Base-by-base conservation (phyloP, 2,888 invertebrate genomes). In the Schizotus pectinicornis region DNA sequence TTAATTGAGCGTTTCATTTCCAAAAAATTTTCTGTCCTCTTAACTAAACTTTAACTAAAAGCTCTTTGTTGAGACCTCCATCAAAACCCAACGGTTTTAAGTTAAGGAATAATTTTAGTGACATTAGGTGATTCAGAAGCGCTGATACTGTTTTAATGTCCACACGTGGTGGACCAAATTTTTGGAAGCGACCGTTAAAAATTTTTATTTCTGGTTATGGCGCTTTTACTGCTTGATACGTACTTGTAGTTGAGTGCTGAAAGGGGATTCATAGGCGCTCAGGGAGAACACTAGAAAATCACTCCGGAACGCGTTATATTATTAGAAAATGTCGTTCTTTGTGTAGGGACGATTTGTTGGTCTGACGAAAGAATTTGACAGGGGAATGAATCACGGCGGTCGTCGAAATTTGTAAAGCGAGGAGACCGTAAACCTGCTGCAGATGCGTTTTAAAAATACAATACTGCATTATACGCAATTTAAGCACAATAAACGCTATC, bases 61-160 rank as follows among this genome's bases (percentile, higher is more conserved):
- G 22, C 22, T 3, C 22, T 22, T 22, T 22, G 22, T 22, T 5
- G 22, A 3, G 22, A 5, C 22, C 13, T 12, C 35, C 41, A 47
- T 11, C 39, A 54, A 39, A 47, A 47, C 39, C 13, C 30, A 22
- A 32, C 41, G 22, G 52, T 31, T 52, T 42, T 30, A 35, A 43
- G 52, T 42, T 30, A 35, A 43, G 52, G 42, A 54, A 54, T 54
- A 47, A 54, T 47, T 54, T 30, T 38, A 14, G 14, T 42, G 43
- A n/a, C 49, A 49, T 56, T 49, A 42, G 32, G 31, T 43, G 48
- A 56, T 56, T 56, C 49, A 57, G 39, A 51, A 22, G 32, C 64
- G 65, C 55, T 64, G 59, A 67, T 66, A 67, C 43, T 59, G 62
- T 69, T 60, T 67, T 69, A 63, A 67, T 64, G 64, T 62, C 53